Evolutionary conservation across 2,113 vertebrate species (phyloP), one percentile per base, ranked within the genome.

Genomic region (Podarcis cretensis): DNA sequence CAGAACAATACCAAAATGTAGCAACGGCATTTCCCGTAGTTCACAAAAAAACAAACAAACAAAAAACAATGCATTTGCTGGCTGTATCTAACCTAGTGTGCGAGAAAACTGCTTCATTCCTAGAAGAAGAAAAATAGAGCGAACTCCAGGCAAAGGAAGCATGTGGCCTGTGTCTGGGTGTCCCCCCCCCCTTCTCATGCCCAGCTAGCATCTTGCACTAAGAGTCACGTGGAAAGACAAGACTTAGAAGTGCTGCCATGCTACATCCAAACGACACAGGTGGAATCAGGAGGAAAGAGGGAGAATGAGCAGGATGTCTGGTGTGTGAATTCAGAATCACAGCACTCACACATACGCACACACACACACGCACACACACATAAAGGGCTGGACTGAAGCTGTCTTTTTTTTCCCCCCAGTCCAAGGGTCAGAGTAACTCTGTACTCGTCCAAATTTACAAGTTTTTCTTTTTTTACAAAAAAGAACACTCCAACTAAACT

Each of bases 401-500:
- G 30, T 40, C 89, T 57, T 91, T 90, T 63, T 63, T 63, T 18
- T 63, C 5, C 1, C 10, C 9, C 82, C 43, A 54, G 57, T 87
- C 89, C 84, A 4, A 27, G 87, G 94, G 90, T 23, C 93, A 30
- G 2, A 30, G 76, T 6, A 93, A 92, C 89, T n/a, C 89, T 32
- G 91, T 89, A 85, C 93, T 94, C 90, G 85, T 90, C 92, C 57
- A 94, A 83, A 89, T 84, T 84, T 81, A 87, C 69, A 79, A 86
- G 82, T 87, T 84, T 85, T 87, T 69, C 82, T 88, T n/a, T 82
- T 87, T 27, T 57, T 93, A 57, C n/a, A 78, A 87, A 93, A 94
- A 89, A 94, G 90, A 91, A 92, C 84, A 93, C 95, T 96, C 95
- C 94, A 95, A 87, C 94, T 91, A 88, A 89, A 96, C 90, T 91